phyloP scores from a whole-genome alignment of 2,888 invertebrate genomes.

The Byasa hedistus region DNA sequence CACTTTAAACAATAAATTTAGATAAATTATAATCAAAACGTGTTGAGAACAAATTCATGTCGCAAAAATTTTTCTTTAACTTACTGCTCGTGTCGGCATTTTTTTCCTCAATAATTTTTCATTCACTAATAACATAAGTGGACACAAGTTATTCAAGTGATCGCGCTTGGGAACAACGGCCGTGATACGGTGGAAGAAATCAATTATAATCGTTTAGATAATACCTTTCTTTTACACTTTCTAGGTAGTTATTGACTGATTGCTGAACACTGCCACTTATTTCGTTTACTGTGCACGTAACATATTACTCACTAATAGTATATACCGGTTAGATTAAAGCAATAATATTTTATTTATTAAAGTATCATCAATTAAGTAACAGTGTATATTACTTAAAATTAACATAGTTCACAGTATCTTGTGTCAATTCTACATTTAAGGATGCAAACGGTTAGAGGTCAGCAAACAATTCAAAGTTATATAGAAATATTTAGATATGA shows the following conservation, averaged over 20 bases:
- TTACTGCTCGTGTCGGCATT: background rate
- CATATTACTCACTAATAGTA: background rate
- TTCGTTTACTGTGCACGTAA: background rate
- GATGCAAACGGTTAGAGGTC: too few relatives aligned
- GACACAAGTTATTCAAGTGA: background rate
- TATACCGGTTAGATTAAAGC: background rate
- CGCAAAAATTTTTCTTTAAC: background rate
- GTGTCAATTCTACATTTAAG: too few relatives aligned
- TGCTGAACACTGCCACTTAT: background rate
- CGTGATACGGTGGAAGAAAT: conserved; percentile 8
- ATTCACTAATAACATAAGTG: background rate
- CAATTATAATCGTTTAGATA: background rate
- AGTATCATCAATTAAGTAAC: too few relatives aligned
- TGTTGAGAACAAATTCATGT: background rate
- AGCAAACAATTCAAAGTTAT: too few relatives aligned
- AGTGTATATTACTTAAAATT: too few relatives aligned
- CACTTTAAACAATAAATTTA: too few relatives aligned
- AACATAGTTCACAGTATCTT: too few relatives aligned
- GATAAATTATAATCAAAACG: too few relatives aligned
- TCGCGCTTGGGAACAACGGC: background rate
- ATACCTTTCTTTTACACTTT: conserved; percentile 13
- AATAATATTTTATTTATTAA: background rate
- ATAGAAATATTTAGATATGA: too few relatives aligned
- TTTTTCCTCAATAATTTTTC: conserved; percentile 1
- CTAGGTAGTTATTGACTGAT: conserved; percentile 3